Evolutionary conservation across 92 coral and sea anemone genomes (phyloP).

Genomic region (Nematostella vectensis): DNA sequence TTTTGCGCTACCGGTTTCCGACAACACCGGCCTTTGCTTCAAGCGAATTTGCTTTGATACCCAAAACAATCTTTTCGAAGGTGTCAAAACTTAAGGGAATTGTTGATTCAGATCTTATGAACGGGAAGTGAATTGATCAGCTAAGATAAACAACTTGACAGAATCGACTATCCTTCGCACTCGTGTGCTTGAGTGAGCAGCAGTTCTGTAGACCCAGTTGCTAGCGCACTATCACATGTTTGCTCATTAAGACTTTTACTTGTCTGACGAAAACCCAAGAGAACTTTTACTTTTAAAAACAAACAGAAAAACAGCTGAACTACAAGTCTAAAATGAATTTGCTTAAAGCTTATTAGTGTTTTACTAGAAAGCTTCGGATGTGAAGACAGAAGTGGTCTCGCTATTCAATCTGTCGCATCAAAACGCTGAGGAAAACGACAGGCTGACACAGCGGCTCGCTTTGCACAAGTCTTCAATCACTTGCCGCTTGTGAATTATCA

Average conservation of each 20-base stretch:
- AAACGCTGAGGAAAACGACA: no score
- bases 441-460: no score
- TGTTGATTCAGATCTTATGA: conserved; percentile 24
- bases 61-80: conserved; percentile 2
- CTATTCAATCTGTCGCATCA: no score
- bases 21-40: no score
- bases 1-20: no score
- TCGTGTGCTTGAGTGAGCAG: conserved; percentile 11
- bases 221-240: conserved; percentile 38
- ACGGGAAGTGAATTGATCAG: conserved; percentile 24
- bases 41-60: background rate
- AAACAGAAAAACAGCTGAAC: conserved; percentile 51
- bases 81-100: conserved; percentile 7
- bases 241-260: conserved; percentile 49
- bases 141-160: conserved; percentile 6
- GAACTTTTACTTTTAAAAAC: conserved; percentile 25
- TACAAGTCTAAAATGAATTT: conserved; percentile 13
- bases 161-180: conserved; percentile 17
- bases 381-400: no score
- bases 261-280: conserved; percentile 24
- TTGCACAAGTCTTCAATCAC: no score
- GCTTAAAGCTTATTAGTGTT: conserved; percentile 11
- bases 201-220: conserved; percentile 35
- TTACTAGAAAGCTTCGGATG: background rate
- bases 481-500: no score